Evolutionary conservation across 1,140 invertebrate genomes (phyloP).

Genomic region (Belonocnema kinseyi): DNA sequence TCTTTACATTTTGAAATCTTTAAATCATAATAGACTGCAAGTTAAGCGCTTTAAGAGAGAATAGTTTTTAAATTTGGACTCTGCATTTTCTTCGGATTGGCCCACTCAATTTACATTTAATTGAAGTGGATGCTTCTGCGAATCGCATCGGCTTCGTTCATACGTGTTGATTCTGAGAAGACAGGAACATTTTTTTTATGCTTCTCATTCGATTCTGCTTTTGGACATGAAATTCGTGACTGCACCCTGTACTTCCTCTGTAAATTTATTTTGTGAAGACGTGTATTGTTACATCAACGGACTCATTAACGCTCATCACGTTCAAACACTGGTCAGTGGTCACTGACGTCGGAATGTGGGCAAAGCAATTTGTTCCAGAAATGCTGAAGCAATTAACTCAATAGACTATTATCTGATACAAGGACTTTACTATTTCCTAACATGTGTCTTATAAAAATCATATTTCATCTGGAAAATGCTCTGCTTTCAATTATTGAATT

Average conservation of each 20-base stretch:
- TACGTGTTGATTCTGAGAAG: constrained; percentile 9
- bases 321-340: constrained; percentile 14
- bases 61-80: background rate
- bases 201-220: background rate
- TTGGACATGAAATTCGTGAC: constrained; percentile 12
- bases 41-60: no score
- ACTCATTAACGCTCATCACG: constrained; percentile 29
- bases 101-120: constrained; percentile 11
- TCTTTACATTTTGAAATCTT: no score
- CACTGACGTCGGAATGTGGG: constrained; percentile 1
- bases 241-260: background rate
- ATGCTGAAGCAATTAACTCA: constrained; percentile 21
- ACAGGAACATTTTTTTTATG: constrained; percentile 2
- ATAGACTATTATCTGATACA: constrained; percentile 20
- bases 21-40: no score
- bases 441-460: background rate
- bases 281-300: constrained; percentile 21
- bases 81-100: background rate
- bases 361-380: constrained; percentile 17
- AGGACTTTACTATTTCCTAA: constrained; percentile 3
- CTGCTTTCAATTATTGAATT: background rate
- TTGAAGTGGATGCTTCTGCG: constrained; percentile 26
- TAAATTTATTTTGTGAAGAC: background rate
- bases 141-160: constrained; percentile 1
- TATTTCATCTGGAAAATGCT: constrained; percentile 1